A percentile compares a stretch with the other conserved stretches of the same genome.
Conservation (phyloP, 1,140 invertebrate genomes). For the Drosophila guanche region DNA sequence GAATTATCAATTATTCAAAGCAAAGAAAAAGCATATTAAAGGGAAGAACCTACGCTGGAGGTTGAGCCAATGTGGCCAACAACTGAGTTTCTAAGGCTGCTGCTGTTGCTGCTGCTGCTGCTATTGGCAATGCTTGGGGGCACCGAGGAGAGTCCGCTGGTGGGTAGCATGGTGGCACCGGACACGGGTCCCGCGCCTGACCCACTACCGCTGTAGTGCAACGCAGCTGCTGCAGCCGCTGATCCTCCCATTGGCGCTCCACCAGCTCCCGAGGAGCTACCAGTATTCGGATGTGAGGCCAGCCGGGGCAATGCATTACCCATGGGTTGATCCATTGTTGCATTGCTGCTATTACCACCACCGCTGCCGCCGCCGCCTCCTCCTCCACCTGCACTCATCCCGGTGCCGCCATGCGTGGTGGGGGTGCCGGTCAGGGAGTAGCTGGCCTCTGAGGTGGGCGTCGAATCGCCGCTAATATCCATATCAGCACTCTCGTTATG, state of each 20-base stretch:
- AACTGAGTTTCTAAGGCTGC: slow-evolving; percentile 73
- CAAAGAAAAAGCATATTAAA: background rate
- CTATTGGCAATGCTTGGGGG: slow-evolving; percentile 49
- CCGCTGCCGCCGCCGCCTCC: slow-evolving; percentile 31
- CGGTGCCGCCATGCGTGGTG: slow-evolving; percentile 64
- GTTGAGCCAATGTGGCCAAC: slow-evolving; percentile 75
- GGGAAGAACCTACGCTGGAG: slow-evolving; percentile 58
- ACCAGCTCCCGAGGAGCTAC: slow-evolving; percentile 46
- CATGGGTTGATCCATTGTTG: slow-evolving; percentile 46
- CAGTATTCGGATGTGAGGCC: slow-evolving; percentile 85
- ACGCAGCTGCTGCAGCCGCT: slow-evolving; percentile 29
- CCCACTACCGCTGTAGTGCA: slow-evolving; percentile 45
- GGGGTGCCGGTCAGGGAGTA: slow-evolving; percentile 83
- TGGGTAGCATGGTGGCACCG: slow-evolving; percentile 81
- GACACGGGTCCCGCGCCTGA: slow-evolving; percentile 62
- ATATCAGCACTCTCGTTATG: slow-evolving; percentile 87
- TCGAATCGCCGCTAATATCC: slow-evolving; percentile 93
- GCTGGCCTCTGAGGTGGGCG: slow-evolving; percentile 89
- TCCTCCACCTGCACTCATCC: slow-evolving; percentile 22
- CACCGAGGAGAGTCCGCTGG: slow-evolving; percentile 70
- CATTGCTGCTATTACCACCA: slow-evolving; percentile 30
- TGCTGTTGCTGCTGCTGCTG: slow-evolving; percentile 35
- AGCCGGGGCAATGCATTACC: slow-evolving; percentile 88
- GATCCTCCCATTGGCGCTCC: slow-evolving; percentile 11
- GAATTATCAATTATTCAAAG: background rate